phyloP scores from a whole-genome alignment of 2,888 invertebrate genomes.

The Lithophane ornitopus region DNA sequence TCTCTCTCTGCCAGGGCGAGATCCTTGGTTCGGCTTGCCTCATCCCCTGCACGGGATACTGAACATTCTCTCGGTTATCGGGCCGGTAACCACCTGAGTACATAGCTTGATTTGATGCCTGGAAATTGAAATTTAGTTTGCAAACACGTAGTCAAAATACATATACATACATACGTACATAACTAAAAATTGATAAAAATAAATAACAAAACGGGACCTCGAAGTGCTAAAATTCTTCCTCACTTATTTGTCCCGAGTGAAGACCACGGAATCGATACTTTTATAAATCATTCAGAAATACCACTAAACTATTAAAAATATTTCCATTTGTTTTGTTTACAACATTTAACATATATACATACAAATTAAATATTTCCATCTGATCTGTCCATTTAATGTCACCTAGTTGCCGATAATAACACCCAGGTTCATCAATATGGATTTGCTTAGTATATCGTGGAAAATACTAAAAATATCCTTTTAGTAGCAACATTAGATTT shows the following conservation, averaged over 20 bases:
- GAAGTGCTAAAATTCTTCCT: conserved; percentile 2
- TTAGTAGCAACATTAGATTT: background rate
- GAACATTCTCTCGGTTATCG: conserved; percentile 73
- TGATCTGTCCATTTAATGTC: conserved; percentile 3
- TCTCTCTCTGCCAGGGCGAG: conserved; percentile 77
- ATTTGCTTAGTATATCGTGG: background rate
- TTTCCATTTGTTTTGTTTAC: background rate
- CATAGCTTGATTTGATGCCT: conserved; percentile 85
- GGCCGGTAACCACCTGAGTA: conserved; percentile 85
- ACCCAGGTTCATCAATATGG: background rate
- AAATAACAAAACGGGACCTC: conserved; percentile 13
- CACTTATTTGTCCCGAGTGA: background rate
- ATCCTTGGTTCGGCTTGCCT: conserved; percentile 66
- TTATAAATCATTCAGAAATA: background rate
- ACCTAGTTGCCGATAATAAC: background rate
- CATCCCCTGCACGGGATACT: conserved; percentile 69
- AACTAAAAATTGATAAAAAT: conserved; percentile 31
- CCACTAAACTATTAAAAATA: background rate
- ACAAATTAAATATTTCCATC: background rate
- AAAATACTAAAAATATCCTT: background rate
- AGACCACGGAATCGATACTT: background rate
- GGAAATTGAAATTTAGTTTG: conserved; percentile 86
- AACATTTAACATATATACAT: background rate
- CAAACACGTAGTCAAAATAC: conserved; percentile 71
- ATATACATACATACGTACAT: too few species aligned